A percentile compares a stretch with the other conserved stretches of the same genome.
These are phyloP conservation scores for Silurus glanis DNA, from an alignment of 2,113 vertebrate genomes.

Conservation along the genomic window DNA sequence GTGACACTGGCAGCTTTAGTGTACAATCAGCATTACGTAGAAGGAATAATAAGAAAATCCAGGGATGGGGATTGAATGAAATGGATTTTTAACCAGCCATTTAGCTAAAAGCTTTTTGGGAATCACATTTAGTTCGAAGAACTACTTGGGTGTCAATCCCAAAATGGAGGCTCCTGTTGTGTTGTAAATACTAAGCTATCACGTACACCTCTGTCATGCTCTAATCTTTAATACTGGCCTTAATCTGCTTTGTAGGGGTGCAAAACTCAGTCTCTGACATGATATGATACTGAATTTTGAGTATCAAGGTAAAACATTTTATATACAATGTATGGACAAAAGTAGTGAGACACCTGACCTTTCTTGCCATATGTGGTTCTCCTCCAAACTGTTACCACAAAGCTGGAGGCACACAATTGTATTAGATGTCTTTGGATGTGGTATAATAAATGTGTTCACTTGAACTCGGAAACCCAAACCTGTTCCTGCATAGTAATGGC, in stretches of 20 bases:
- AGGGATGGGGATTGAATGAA: background rate
- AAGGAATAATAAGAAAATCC: constrained; percentile 17
- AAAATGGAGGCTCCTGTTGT: constrained; percentile 25
- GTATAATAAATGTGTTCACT: no score
- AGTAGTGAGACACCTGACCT: no score
- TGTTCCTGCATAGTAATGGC: no score
- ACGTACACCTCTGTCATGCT: background rate
- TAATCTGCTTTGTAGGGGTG: background rate
- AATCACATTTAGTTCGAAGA: constrained; percentile 21
- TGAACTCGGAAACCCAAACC: no score
- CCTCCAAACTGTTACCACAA: no score
- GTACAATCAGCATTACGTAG: constrained; percentile 37
- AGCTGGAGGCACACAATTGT: no score
- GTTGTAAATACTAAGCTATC: background rate
- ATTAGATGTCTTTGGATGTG: no score
- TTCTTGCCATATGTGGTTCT: no score
- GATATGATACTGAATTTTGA: background rate
- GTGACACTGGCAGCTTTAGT: constrained; percentile 21
- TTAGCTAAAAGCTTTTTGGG: constrained; percentile 25
- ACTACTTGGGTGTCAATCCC: constrained; percentile 33
- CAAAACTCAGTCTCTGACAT: background rate
- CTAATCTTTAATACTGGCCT: background rate
- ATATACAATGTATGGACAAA: no score
- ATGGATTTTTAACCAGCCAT: constrained; percentile 20
- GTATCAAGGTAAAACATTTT: no score